phyloP scores from a whole-genome alignment of 2,888 invertebrate genomes.

The Deilephila elpenor region DNA sequence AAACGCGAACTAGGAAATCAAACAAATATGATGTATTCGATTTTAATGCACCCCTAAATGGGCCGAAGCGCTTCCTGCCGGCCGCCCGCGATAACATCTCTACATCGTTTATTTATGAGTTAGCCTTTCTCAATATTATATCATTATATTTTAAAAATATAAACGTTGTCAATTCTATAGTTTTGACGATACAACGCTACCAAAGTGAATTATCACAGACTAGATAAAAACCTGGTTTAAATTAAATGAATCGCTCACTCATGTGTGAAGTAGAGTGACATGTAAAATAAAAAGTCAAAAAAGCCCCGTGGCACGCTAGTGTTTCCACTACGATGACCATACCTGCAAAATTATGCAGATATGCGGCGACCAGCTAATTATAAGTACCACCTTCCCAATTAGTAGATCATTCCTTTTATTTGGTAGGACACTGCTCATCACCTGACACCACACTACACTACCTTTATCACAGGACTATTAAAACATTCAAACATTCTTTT shows the following conservation, averaged over 20 bases:
- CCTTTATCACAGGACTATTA: slow-evolving; percentile 2
- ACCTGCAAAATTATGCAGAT: too few relatives aligned
- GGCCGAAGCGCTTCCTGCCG: slow-evolving; percentile 82
- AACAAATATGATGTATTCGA: slow-evolving; percentile 86
- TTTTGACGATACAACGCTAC: background rate
- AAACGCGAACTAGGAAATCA: slow-evolving; percentile 84
- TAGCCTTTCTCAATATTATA: slow-evolving; percentile 65
- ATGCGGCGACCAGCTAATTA: too few relatives aligned
- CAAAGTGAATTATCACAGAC: too few relatives aligned
- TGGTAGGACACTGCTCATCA: background rate
- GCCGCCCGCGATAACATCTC: slow-evolving; percentile 75
- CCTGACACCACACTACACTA: background rate
- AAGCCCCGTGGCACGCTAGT: too few relatives aligned
- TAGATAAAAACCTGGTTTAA: too few relatives aligned
- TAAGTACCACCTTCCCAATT: too few relatives aligned
- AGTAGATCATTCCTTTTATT: too few relatives aligned
- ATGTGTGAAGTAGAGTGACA: too few relatives aligned
- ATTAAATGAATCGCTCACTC: background rate
- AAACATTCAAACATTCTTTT: slow-evolving; percentile 15
- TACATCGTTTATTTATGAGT: slow-evolving; percentile 76
- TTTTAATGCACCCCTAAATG: slow-evolving; percentile 86
- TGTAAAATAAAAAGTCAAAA: too few relatives aligned
- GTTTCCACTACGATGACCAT: too few relatives aligned
- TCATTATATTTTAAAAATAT: slow-evolving; percentile 56
- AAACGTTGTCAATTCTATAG: slow-evolving; percentile 54